Evolutionary conservation across 2,888 invertebrate species (phyloP).

Genomic region (Sipha maydis): DNA sequence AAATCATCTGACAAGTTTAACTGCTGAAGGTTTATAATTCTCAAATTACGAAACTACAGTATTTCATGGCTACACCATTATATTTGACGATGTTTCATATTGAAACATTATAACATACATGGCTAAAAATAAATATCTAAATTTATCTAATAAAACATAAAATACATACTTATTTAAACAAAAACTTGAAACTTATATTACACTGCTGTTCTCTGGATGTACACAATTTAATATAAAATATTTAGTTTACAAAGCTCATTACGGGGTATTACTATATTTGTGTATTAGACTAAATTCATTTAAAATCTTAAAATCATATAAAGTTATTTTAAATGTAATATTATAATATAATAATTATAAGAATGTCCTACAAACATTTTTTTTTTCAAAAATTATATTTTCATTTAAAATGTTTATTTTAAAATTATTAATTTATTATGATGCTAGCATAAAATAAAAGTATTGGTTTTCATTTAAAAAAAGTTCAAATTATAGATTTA

Average conservation of each 20-base stretch:
- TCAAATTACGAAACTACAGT: conserved; percentile 18
- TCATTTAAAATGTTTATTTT: too few species aligned
- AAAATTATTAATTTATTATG: too few species aligned
- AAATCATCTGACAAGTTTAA: conserved; percentile 3
- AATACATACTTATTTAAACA: neutral
- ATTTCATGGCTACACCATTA: conserved; percentile 16
- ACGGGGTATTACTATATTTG: neutral
- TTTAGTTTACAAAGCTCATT: neutral
- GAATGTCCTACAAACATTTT: too few species aligned
- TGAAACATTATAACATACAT: neutral
- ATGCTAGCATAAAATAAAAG: too few species aligned
- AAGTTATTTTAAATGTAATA: neutral
- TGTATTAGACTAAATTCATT: neutral
- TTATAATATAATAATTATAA: too few species aligned
- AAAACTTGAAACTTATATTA: neutral
- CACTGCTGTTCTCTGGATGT: neutral
- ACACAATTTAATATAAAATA: neutral
- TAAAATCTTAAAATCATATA: neutral
- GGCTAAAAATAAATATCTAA: neutral
- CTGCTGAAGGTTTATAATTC: neutral
- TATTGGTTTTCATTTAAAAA: too few species aligned
- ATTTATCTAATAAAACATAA: neutral
- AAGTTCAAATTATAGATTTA: too few species aligned
- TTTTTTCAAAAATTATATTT: too few species aligned
- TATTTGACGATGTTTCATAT: neutral